Evolutionary conservation across 2,797 vertebrate species (phyloP).

Genomic region (Cichlasoma orientale): DNA sequence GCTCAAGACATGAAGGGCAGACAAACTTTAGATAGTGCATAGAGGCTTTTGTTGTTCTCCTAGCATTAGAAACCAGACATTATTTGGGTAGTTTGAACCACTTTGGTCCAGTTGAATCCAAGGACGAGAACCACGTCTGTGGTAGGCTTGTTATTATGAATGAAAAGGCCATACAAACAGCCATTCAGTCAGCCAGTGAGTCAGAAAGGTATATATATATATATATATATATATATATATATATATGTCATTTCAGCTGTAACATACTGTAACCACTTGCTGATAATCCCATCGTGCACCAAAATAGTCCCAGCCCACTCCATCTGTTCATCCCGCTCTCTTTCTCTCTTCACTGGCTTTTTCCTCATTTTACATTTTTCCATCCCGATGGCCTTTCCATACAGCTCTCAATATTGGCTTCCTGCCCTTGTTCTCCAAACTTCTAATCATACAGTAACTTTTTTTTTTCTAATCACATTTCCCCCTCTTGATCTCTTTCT

Average conservation of each 20-base stretch:
- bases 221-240: constrained; percentile 13
- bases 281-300: constrained; percentile 73
- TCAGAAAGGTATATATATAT: constrained; percentile 34
- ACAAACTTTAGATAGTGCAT: background rate
- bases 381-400: constrained; percentile 30
- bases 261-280: constrained; percentile 80
- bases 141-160: constrained; percentile 41
- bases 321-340: constrained; percentile 70
- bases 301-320: constrained; percentile 76
- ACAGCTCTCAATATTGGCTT: constrained; percentile 19
- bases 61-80: background rate
- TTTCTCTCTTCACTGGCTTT: constrained; percentile 35
- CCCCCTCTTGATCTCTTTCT: constrained; percentile 50
- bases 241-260: constrained; percentile 63
- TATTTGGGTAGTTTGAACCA: background rate
- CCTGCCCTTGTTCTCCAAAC: constrained; percentile 40
- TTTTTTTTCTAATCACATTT: constrained; percentile 52
- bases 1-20: background rate
- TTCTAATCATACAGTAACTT: constrained; percentile 38
- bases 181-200: constrained; percentile 40
- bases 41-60: background rate
- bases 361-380: constrained; percentile 31
- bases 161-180: constrained; percentile 25
- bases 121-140: background rate
- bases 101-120: background rate